Evolutionary conservation across 2,113 vertebrate genomes (phyloP), one percentile per base, ranked within the genome.

Genomic region (Turdus rufiventris): DNA sequence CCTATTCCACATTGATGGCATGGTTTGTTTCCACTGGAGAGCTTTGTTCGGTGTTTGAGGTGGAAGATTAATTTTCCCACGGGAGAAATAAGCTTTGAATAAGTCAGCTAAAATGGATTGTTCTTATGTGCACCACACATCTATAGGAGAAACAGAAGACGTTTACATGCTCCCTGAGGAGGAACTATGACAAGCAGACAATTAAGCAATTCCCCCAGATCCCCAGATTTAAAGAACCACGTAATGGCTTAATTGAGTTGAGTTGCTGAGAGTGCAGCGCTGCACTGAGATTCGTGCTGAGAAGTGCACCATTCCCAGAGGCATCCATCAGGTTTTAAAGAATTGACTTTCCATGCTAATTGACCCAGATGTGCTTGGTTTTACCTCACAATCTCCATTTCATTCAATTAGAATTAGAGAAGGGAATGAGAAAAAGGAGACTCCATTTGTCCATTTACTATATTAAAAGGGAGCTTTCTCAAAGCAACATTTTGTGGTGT

Each of bases 161-260:
- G 13, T 96, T 93, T 94, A 95, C 93, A 94, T 96, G 92, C 95
- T 94, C 92, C 96, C 96, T 93, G 91, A 97, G 91, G 95, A 97
- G 96, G 93, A 94, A 24, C 96, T 90, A 86, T 93, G 95, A 96
- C 93, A 96, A 95, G 92, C 84, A 92, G 84, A 96, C 94, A 97
- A 96, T 97, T 96, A 96, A 89, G 66, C 92, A 97, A 94, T 96
- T 96, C 92, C 91, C 80, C 70, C 0, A 0, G 54, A 94, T 86
- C 76, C 83, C 42, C 83, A 95, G 91, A 84, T 88, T 93, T 97
- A 96, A 96, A 97, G 92, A 95, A 61, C 92, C 92, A 96, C 88
- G 94, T 96, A 96, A 96, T 94, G 88, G 90, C 96, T 96, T 97
- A 96, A 96, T 97, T 97, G 95, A 96, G 94, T 96, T 84, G 86